Base-by-base conservation (phyloP, 1,140 invertebrate genomes). In the Pseudoatta argentina region DNA sequence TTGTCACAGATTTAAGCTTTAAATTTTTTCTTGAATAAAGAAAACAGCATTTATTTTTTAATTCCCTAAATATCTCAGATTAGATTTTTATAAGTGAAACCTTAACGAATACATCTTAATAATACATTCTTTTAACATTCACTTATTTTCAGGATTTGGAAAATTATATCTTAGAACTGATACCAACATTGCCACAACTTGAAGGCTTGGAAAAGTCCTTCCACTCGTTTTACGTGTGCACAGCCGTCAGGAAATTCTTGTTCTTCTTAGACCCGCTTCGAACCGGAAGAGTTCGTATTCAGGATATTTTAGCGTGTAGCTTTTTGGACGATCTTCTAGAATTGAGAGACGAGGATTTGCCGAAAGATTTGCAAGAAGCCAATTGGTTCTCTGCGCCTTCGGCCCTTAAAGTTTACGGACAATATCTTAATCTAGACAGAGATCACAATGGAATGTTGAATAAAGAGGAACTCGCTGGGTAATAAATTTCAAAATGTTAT, bases 391-490 rank as follows among this genome's bases (percentile, higher is more conserved):
- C 98, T 30, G 98, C 98, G 6, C 97, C 98, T 0, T 98, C 98
- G 3, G 98, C 98, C 0, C 94, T 99, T 4, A 95, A 97, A 64
- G 98, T 99, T 1, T 99, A 99, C 94, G 98, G 98, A 0, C 98
- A 98, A 91, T 99, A 99, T 95, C 95, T 99, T 2, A 98, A 98
- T 94, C 94, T 99, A 24, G 99, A 99, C 94, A 97, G 97, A 87
- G 98, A 99, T 95, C 98, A 98, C 85, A 99, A 99, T 95, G 99
- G 99, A 10, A 98, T 99, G 98, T 96, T 99, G 0, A 99, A 97
- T 91, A 98, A 98, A 93, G 96, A 98, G 81, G 98, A 99, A 95
- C 94, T 99, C 57, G 97, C 97, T 5, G 97, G 97, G 97, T 98
- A 96, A 86, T 64, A 21, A 39, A 57, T 30, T 10, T 3, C 7